These are phyloP conservation scores for Nasonia oneida DNA, from an alignment of 2,888 invertebrate species.

Conservation along the genomic window DNA sequence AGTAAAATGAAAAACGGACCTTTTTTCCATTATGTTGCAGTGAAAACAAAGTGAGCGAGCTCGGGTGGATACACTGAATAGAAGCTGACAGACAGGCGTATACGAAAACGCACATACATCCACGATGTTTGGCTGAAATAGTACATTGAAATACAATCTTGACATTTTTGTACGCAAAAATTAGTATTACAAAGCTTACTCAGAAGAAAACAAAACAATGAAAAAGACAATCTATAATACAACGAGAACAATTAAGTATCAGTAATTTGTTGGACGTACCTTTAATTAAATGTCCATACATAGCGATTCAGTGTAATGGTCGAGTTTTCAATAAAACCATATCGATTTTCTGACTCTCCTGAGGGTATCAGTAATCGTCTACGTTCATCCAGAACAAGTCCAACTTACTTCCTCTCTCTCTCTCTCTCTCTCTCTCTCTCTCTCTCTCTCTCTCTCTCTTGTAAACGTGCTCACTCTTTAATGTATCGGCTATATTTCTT, in stretches of 20 bases:
- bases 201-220: not conserved
- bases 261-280: not conserved
- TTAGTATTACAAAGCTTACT: too few species aligned
- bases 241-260: not conserved
- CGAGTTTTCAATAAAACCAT: constrained; percentile 4
- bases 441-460: not conserved
- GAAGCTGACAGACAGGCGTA: too few species aligned
- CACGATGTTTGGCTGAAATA: too few species aligned
- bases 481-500: too few species aligned
- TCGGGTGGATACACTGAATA: too few species aligned
- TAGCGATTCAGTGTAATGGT: not conserved
- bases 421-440: not conserved
- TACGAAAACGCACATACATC: too few species aligned
- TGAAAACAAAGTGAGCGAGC: too few species aligned
- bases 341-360: constrained; percentile 8
- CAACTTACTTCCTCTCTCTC: not conserved
- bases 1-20: too few species aligned
- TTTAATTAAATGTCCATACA: not conserved
- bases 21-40: too few species aligned
- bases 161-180: too few species aligned
- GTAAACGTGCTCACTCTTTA: too few species aligned
- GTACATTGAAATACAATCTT: too few species aligned
- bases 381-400: not conserved
- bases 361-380: not conserved
- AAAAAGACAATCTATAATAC: not conserved